A percentile compares a stretch with the other conserved stretches of the same genome.
Evolutionary conservation across 2,888 invertebrate species (phyloP).

Genomic region (Esperia sulphurella): DNA sequence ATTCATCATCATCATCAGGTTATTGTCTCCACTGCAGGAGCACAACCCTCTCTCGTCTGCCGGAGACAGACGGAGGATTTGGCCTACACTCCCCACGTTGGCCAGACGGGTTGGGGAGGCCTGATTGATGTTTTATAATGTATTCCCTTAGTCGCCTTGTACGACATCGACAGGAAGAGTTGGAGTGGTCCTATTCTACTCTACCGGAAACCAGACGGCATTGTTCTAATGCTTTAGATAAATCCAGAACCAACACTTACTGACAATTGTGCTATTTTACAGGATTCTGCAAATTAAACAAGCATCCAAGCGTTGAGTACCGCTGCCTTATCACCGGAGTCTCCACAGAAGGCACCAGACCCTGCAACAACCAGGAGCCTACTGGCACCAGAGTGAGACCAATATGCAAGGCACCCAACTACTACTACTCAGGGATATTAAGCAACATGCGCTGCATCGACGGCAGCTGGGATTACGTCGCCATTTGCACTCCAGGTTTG

Average conservation of each 20-base stretch:
- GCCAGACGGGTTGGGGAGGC: too few species aligned
- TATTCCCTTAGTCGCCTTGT: too few species aligned
- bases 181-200: too few species aligned
- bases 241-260: neutral
- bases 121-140: too few species aligned
- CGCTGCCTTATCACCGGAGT: slow-evolving; percentile 27
- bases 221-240: neutral
- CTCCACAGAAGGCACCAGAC: slow-evolving; percentile 24
- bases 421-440: slow-evolving; percentile 32
- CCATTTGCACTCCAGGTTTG: slow-evolving; percentile 50
- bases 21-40: too few species aligned
- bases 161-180: too few species aligned
- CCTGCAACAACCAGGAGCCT: slow-evolving; percentile 36
- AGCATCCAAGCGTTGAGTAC: slow-evolving; percentile 38
- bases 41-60: too few species aligned
- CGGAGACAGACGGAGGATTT: too few species aligned
- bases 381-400: slow-evolving; percentile 27
- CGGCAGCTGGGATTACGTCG: slow-evolving; percentile 41
- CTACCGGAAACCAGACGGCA: too few species aligned
- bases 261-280: slow-evolving; percentile 1
- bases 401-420: slow-evolving; percentile 40
- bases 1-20: too few species aligned
- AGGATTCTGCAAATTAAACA: slow-evolving; percentile 43
- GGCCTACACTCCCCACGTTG: too few species aligned
- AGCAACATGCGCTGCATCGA: slow-evolving; percentile 41